Conservation (phyloP, 92 coral and sea anemone species). For the Porites rus region DNA sequence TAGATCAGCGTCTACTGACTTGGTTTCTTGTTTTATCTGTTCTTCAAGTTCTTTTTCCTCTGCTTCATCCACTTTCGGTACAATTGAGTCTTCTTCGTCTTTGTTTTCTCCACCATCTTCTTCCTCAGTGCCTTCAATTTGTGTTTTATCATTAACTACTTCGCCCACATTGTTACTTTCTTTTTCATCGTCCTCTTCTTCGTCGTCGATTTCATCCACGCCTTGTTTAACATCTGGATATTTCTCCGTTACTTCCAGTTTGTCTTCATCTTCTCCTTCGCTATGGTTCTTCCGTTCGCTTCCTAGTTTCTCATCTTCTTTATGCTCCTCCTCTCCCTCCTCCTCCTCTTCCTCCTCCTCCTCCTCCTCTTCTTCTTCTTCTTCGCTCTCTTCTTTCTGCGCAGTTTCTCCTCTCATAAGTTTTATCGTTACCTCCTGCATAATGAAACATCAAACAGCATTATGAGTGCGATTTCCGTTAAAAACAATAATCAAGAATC, state of each 20-base stretch:
- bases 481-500: too few species aligned
- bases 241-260: slow-evolving; percentile 39
- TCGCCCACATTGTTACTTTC: neutral
- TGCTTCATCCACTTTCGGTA: neutral
- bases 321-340: slow-evolving; percentile 16
- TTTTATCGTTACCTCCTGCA: slow-evolving; percentile 85
- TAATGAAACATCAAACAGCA: neutral
- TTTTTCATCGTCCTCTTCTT: slow-evolving; percentile 40
- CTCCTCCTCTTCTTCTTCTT: slow-evolving; percentile 65
- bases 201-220: slow-evolving; percentile 22
- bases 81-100: slow-evolving; percentile 4
- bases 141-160: neutral
- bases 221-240: slow-evolving; percentile 1
- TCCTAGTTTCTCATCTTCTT: slow-evolving; percentile 36
- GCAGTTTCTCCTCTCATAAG: slow-evolving; percentile 61
- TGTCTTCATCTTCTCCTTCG: slow-evolving; percentile 27
- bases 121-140: neutral
- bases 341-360: slow-evolving; percentile 51
- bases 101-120: neutral
- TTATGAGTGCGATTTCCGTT: too few species aligned
- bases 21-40: slow-evolving; percentile 5
- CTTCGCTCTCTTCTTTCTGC: slow-evolving; percentile 68
- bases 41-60: neutral
- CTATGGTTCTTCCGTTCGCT: slow-evolving; percentile 18
- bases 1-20: slow-evolving; percentile 11